Evolutionary conservation across 1,140 invertebrate species (phyloP).

Genomic region (Maniola jurtina): DNA sequence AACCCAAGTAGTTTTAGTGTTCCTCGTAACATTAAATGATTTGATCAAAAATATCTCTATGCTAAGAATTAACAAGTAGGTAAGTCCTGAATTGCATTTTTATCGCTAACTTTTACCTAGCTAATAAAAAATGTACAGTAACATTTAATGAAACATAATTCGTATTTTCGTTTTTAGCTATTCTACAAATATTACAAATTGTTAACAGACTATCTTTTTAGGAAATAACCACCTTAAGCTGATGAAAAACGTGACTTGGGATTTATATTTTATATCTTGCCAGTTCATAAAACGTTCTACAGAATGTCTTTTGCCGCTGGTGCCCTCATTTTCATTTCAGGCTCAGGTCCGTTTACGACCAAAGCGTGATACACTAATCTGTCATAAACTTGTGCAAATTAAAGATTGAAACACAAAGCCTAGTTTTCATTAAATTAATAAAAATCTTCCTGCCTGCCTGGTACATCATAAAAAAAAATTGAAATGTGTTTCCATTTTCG

Average conservation of each 20-base stretch:
- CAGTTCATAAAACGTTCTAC: constrained; percentile 24
- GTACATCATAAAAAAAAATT: too few species aligned
- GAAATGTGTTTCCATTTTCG: too few species aligned
- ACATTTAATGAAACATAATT: background rate
- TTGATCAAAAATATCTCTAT: too few species aligned
- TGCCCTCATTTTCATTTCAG: constrained; percentile 29
- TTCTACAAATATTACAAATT: background rate
- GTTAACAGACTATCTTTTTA: constrained; percentile 3
- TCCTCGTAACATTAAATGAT: too few species aligned
- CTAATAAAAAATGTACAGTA: too few species aligned
- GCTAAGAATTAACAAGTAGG: too few species aligned
- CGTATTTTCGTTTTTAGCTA: too few species aligned
- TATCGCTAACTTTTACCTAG: too few species aligned
- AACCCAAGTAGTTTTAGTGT: too few species aligned
- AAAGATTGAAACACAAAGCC: background rate
- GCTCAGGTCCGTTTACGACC: constrained; percentile 12
- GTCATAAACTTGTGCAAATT: constrained; percentile 1
- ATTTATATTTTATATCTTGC: constrained; percentile 34
- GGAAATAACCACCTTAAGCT: constrained; percentile 2
- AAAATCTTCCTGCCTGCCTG: too few species aligned
- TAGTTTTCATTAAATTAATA: too few species aligned
- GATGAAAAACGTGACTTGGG: constrained; percentile 21
- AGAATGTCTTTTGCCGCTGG: constrained; percentile 21
- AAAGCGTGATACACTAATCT: constrained; percentile 6
- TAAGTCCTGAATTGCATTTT: too few species aligned